Conservation (phyloP, 2,113 vertebrate genomes). For the Camelus dromedarius region DNA sequence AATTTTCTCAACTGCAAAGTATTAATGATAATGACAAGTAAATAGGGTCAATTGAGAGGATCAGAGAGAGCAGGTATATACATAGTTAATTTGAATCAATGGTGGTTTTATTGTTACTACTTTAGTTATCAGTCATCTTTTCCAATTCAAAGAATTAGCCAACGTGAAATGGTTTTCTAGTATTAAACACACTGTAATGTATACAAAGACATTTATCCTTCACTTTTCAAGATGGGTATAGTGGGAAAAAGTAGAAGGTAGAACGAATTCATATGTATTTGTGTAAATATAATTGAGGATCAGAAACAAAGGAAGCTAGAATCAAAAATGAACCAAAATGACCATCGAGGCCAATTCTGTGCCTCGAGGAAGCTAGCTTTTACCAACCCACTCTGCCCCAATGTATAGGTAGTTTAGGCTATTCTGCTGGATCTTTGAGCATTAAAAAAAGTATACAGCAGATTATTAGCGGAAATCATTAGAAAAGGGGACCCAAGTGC, state of each 20-base stretch:
- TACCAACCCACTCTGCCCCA: background rate
- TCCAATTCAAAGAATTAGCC: slow-evolving; percentile 17
- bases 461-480: background rate
- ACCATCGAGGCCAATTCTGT: background rate
- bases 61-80: background rate
- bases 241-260: background rate
- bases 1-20: slow-evolving; percentile 20
- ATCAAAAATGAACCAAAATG: background rate
- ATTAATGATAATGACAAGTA: background rate
- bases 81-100: background rate
- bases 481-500: background rate
- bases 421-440: background rate
- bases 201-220: background rate
- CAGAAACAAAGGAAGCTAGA: background rate
- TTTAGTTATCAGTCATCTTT: background rate
- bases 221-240: background rate
- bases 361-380: background rate
- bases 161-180: slow-evolving; percentile 16
- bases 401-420: background rate
- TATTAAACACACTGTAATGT: background rate
- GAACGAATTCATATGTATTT: background rate
- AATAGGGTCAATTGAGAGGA: background rate
- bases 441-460: background rate
- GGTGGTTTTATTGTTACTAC: background rate
- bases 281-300: background rate